Conservation (phyloP, 2,888 invertebrate species). For the Melieria picta region DNA sequence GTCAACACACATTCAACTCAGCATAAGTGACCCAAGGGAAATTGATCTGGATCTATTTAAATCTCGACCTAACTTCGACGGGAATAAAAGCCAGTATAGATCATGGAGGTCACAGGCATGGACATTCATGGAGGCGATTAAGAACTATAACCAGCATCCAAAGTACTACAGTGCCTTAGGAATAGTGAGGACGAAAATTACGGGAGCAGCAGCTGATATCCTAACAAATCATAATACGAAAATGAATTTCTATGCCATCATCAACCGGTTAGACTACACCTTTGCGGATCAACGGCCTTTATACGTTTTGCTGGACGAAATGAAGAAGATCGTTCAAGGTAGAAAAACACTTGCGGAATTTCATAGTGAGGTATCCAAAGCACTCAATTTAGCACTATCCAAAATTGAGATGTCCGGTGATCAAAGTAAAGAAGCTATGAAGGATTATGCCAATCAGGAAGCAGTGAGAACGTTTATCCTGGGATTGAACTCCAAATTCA, state of each 20-base stretch:
- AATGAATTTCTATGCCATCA: slow-evolving; percentile 2
- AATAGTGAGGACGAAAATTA: slow-evolving; percentile 7
- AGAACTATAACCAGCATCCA: slow-evolving; percentile 1
- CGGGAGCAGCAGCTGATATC: neutral
- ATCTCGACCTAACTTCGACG: slow-evolving; percentile 15
- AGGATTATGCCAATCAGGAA: slow-evolving; percentile 11
- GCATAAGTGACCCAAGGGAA: neutral
- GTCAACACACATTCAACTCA: slow-evolving; percentile 11
- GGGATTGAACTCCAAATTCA: slow-evolving; percentile 7
- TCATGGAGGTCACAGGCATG: slow-evolving; percentile 20
- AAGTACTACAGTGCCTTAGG: neutral
- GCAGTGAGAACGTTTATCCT: slow-evolving; percentile 8
- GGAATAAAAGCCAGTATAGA: slow-evolving; percentile 11
- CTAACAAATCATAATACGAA: slow-evolving; percentile 7
- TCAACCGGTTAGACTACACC: slow-evolving; percentile 9
- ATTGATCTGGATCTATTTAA: slow-evolving; percentile 20
- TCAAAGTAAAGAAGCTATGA: slow-evolving; percentile 3
- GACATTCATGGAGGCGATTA: slow-evolving; percentile 11
- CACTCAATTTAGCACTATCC: slow-evolving; percentile 16
- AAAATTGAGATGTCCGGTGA: slow-evolving; percentile 22
- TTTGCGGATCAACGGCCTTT: slow-evolving; percentile 22
- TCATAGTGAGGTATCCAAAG: slow-evolving; percentile 24
- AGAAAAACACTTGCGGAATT: slow-evolving; percentile 27
- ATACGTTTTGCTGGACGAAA: slow-evolving; percentile 31
- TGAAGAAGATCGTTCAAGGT: slow-evolving; percentile 19